Evolutionary conservation across 1,140 invertebrate species (phyloP).

Genomic region (Gryon sp.): DNA sequence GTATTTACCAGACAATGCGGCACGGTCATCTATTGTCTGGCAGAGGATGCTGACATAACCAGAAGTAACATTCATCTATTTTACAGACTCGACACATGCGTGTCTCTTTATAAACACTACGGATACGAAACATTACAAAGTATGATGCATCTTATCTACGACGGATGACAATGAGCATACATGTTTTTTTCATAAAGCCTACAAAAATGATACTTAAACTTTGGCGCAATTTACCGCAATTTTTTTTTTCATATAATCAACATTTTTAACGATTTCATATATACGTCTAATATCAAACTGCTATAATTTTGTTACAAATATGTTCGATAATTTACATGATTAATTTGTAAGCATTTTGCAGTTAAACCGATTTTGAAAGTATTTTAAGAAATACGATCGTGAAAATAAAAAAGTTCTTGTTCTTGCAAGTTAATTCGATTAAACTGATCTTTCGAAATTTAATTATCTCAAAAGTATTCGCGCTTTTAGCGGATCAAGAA

Average conservation of each 20-base stretch:
- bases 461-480: conserved; percentile 23
- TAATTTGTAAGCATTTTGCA: conserved; percentile 19
- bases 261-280: no score
- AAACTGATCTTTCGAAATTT: conserved; percentile 28
- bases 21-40: conserved; percentile 74
- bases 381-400: no score
- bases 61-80: conserved; percentile 71
- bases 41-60: conserved; percentile 78
- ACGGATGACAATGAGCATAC: conserved; percentile 14
- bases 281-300: no score
- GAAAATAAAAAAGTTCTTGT: no score
- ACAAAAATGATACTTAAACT: no score
- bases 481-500: conserved; percentile 17
- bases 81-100: conserved; percentile 65
- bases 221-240: no score
- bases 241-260: no score
- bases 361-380: no score
- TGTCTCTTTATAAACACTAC: conserved; percentile 45
- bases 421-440: conserved; percentile 15
- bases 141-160: conserved; percentile 50
- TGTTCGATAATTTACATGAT: no score
- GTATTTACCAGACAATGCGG: conserved; percentile 72
- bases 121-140: conserved; percentile 48
- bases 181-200: background rate
- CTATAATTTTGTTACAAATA: no score